Evolutionary conservation across 2,113 vertebrate species (phyloP).

Genomic region (Trichomycterus rosablanca): DNA sequence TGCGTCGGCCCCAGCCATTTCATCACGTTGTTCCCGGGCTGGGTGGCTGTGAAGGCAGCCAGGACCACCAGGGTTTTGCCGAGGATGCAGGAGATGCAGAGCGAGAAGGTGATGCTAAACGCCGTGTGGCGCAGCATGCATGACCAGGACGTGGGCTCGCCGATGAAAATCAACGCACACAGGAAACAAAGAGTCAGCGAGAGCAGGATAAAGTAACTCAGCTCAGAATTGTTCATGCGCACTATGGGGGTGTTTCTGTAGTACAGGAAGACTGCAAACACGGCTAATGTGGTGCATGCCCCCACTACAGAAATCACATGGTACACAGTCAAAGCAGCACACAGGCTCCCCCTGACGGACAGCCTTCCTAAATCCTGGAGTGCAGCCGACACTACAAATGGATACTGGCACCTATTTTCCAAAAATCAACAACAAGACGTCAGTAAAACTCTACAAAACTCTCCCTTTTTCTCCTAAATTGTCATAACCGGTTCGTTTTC

Average conservation of each 20-base stretch:
- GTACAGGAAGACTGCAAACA: conserved; percentile 58
- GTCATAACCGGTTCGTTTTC: too few species aligned
- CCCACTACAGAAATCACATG: conserved; percentile 62
- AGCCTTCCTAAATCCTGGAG: conserved; percentile 68
- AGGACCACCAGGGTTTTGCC: conserved; percentile 64
- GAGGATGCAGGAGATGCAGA: conserved; percentile 63
- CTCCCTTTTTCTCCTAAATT: too few species aligned
- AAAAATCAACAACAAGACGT: background rate
- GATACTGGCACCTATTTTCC: conserved; percentile 44
- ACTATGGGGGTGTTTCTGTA: conserved; percentile 64
- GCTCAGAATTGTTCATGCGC: conserved; percentile 61
- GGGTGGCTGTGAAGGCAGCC: conserved; percentile 58
- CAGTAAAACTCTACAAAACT: background rate
- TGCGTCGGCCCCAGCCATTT: conserved; percentile 60
- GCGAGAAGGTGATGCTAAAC: conserved; percentile 62
- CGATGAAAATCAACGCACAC: conserved; percentile 61
- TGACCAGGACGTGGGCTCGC: conserved; percentile 57
- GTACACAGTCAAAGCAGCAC: conserved; percentile 75
- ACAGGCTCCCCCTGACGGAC: conserved; percentile 64
- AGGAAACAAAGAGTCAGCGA: conserved; percentile 61
- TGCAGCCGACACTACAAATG: conserved; percentile 67
- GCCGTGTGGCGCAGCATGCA: conserved; percentile 63
- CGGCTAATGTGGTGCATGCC: conserved; percentile 53
- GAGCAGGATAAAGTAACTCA: conserved; percentile 60
- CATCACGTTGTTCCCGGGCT: conserved; percentile 58